A percentile compares a stretch with the other conserved stretches of the same genome.
Evolutionary conservation across 2,888 invertebrate genomes (phyloP).

Genomic region (Lingula anatina): DNA sequence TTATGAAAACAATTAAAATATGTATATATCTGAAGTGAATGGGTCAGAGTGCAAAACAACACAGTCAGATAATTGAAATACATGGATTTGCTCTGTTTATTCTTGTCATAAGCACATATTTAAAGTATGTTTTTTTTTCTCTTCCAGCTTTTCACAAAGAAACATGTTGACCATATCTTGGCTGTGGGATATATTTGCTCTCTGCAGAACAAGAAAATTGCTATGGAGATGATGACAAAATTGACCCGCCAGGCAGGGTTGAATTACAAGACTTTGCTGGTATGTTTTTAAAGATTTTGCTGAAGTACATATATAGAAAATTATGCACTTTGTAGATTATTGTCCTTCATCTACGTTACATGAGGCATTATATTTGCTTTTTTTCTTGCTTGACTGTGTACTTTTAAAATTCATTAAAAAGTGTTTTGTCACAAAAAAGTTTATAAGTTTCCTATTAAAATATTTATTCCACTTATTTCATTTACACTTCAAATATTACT

Average conservation of each 20-base stretch:
- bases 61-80: too few species aligned
- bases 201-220: conserved; percentile 18
- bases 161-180: conserved; percentile 23
- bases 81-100: too few species aligned
- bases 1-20: background rate
- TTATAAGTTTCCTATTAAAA: background rate
- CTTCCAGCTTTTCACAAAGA: conserved; percentile 28
- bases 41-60: too few species aligned
- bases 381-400: background rate
- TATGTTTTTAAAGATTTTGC: conserved; percentile 5
- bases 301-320: background rate
- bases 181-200: conserved; percentile 22
- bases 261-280: conserved; percentile 34
- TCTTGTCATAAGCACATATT: too few species aligned
- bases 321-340: background rate
- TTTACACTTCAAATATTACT: too few species aligned
- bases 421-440: background rate
- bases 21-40: too few species aligned
- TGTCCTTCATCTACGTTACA: background rate
- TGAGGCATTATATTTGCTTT: background rate
- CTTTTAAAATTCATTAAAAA: background rate
- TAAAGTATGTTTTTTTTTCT: background rate
- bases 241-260: conserved; percentile 21
- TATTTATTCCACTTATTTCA: background rate
- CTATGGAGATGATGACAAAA: conserved; percentile 20